Conservation (phyloP, 2,113 vertebrate species). For the Lepus americanus region DNA sequence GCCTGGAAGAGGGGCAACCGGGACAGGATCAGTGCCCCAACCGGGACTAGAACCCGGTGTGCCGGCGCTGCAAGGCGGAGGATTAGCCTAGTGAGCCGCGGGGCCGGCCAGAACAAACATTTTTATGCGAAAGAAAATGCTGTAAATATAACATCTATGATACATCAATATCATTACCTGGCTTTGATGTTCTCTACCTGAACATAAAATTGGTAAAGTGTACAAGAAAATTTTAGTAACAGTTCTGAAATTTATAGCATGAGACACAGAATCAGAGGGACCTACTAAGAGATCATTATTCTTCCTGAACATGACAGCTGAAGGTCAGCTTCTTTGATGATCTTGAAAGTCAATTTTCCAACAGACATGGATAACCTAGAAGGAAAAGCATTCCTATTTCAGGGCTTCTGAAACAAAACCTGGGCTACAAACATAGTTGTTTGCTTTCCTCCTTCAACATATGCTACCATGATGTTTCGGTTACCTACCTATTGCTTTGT, state of each 20-base stretch:
- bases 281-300: conserved; percentile 91
- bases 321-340: conserved; percentile 92
- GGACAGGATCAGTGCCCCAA: no score
- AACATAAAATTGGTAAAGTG: conserved; percentile 91
- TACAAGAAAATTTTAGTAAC: conserved; percentile 91
- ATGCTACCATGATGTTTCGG: conserved; percentile 86
- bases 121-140: conserved; percentile 89
- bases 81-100: no score
- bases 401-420: conserved; percentile 91
- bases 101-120: conserved; percentile 86
- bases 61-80: no score
- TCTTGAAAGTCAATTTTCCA: conserved; percentile 91
- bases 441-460: conserved; percentile 91
- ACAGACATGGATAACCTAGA: conserved; percentile 91
- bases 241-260: conserved; percentile 93
- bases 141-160: conserved; percentile 88
- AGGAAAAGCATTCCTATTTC: conserved; percentile 88
- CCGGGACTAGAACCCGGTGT: no score
- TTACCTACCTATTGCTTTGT: not conserved
- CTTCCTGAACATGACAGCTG: conserved; percentile 91
- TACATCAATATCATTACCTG: conserved; percentile 92
- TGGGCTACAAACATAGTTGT: conserved; percentile 92
- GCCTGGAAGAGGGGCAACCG: no score
- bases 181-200: conserved; percentile 93
- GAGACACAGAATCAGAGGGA: conserved; percentile 92